These are phyloP conservation scores for Palythoa caribaeorum DNA, from an alignment of 92 coral and sea anemone genomes.

Conservation along the genomic window DNA sequence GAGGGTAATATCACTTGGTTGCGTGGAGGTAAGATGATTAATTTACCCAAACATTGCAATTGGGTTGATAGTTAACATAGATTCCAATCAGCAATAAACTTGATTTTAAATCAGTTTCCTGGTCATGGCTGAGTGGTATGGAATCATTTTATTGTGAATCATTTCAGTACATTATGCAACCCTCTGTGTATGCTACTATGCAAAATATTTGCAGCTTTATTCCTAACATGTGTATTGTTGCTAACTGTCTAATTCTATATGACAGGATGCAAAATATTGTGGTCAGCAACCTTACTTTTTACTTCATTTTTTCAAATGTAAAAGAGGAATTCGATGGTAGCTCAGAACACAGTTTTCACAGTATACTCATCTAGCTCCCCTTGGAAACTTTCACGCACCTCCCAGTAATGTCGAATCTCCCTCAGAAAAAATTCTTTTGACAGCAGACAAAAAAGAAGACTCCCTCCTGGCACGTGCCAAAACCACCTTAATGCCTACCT, in stretches of 20 bases:
- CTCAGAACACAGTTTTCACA: slow-evolving; percentile 15
- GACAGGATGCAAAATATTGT: slow-evolving; percentile 10
- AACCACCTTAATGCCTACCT: slow-evolving; percentile 36
- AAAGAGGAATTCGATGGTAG: slow-evolving; percentile 23
- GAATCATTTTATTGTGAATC: slow-evolving; percentile 14
- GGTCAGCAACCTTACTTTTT: not conserved
- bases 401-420: slow-evolving; percentile 42
- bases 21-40: too few species aligned
- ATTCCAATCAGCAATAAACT: too few species aligned
- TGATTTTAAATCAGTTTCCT: too few species aligned
- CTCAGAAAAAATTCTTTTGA: slow-evolving; percentile 26
- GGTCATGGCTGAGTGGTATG: too few species aligned
- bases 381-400: slow-evolving; percentile 53
- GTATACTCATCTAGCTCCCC: slow-evolving; percentile 35
- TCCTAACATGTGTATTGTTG: slow-evolving; percentile 2
- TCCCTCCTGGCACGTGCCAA: not conserved
- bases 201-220: slow-evolving; percentile 41
- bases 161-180: slow-evolving; percentile 18
- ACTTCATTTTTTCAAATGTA: slow-evolving; percentile 1
- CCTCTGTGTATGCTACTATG: slow-evolving; percentile 29
- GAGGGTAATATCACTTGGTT: slow-evolving; percentile 58
- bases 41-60: too few species aligned
- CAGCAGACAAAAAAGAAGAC: slow-evolving; percentile 37
- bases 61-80: too few species aligned
- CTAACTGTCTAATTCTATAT: slow-evolving; percentile 8